Evolutionary conservation across 2,113 vertebrate genomes (phyloP), one percentile per base, ranked within the genome.

Genomic region (Scortum barcoo): DNA sequence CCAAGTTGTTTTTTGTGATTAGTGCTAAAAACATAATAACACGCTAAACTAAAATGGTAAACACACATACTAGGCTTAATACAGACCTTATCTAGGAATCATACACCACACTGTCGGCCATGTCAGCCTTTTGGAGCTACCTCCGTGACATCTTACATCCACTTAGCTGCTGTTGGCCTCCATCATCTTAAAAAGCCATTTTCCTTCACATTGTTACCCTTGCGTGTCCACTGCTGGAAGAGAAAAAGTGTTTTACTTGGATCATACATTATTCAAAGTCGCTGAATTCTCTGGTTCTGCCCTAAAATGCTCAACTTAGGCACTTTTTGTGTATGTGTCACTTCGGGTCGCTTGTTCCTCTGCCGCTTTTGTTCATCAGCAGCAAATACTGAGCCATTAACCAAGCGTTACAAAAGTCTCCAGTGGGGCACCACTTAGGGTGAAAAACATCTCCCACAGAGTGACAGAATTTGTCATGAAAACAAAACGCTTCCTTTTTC

Each of bases 251-350:
- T 86, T 89, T 87, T 62, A 53, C 50, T 86, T 78, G 42, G 30
- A 85, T 80, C 84, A 90, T 93, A 19, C 78, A 92, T 91, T 67
- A 92, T 93, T 91, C 62, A 91, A 71, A 84, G 26, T 77, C 40
- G 28, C 72, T 58, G 78, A 86, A 85, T 83, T 90, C 78, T 87
- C 86, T 30, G 48, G 46, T 30, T 9, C 0, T 70, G 65, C 53
- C 56, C 63, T 92, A 54, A 93, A 92, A 93, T 87, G 90, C 90
- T 87, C 48, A 91, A 56, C 76, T 71, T 51, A 76, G 80, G 83
- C 79, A 84, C 72, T 80, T 86, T 88, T 80, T 78, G 56, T 83
- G 75, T 76, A 53, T 33, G 3, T 83, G 86, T 89, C 87, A 80
- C 57, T 83, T 72, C 51, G 67, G 81, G 69, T 79, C 67, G 22